Evolutionary conservation across 2,797 vertebrate genomes (phyloP), one percentile per base, ranked within the genome.

Genomic region (Coendou prehensilis): DNA sequence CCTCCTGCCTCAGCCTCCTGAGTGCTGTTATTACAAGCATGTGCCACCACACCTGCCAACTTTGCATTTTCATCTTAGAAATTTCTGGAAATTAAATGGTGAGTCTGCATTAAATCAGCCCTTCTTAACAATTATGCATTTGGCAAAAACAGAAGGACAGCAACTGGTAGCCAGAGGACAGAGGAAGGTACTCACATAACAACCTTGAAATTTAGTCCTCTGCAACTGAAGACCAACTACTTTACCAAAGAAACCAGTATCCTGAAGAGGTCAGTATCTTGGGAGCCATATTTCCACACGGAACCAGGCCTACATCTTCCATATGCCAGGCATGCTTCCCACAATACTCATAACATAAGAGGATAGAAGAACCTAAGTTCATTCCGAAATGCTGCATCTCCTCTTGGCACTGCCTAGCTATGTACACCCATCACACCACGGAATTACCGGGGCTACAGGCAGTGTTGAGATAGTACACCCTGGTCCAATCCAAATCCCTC

Each of bases 51-150:
- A 20, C 17, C 18, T 20, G 56, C 56, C 83, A 57, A 28, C 10
- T 45, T 86, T 64, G 47, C 11, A 23, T 84, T 95, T 96, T 88
- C 50, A 71, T 89, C 79, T 86, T 22, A 83, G 78, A 41, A 78
- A 18, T 73, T 11, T 76, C 57, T 83, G n/a, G 47, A 69, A 84
- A 89, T 37, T 76, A 88, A 94, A 89, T 7, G 78, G 50, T 7
- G 41, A 56, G n/a, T 92, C 63, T 47, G 37, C 13, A 69, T n/a
- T 59, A 78, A 56, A 33, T 47, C 57, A 81, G 18, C n/a, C 45
- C 71, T 61, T 86, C 81, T 37, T 75, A 87, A 30, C 41, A 22
- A 33, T n/a, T 71, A 50, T 13, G 45, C 14, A 57, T 81, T 93
- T 93, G 71, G 18, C 6, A 87, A 92, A 90, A 79, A 89, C 57